Evolutionary conservation across 2,888 invertebrate genomes (phyloP).

Genomic region (Prosapia bicincta): DNA sequence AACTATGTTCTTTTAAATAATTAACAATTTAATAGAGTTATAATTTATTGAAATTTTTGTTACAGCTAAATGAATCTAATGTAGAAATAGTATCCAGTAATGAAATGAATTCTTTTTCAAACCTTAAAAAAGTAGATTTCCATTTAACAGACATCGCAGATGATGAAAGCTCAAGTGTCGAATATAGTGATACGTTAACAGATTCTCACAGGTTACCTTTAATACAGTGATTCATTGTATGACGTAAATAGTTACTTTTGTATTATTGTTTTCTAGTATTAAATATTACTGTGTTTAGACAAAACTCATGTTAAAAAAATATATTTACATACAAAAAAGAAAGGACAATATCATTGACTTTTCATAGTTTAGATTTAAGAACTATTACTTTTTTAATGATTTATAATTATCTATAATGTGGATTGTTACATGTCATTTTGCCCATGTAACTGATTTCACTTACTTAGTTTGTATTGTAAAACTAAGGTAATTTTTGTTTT

Average conservation of each 20-base stretch:
- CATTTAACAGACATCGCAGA: conserved; percentile 8
- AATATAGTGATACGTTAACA: conserved; percentile 5
- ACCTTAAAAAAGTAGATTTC: conserved; percentile 7
- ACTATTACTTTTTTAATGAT: too few relatives aligned
- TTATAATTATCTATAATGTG: too few relatives aligned
- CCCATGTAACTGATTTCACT: too few relatives aligned
- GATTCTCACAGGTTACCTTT: conserved; percentile 13
- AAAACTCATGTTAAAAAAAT: background rate
- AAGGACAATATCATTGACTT: background rate
- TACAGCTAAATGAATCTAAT: background rate
- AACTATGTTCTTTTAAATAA: background rate
- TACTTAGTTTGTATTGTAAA: too few relatives aligned
- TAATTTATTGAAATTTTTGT: background rate
- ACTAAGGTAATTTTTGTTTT: too few relatives aligned
- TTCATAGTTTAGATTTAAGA: background rate
- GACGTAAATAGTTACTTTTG: background rate
- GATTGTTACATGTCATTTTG: too few relatives aligned
- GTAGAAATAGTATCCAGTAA: background rate
- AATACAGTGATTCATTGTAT: background rate
- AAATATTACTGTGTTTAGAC: background rate
- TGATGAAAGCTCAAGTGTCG: conserved; percentile 9
- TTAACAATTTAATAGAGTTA: background rate
- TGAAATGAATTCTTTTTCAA: background rate
- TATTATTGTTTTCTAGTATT: background rate
- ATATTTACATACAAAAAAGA: background rate